Conservation (phyloP, 2,797 vertebrate genomes). For the Chelmon rostratus region DNA sequence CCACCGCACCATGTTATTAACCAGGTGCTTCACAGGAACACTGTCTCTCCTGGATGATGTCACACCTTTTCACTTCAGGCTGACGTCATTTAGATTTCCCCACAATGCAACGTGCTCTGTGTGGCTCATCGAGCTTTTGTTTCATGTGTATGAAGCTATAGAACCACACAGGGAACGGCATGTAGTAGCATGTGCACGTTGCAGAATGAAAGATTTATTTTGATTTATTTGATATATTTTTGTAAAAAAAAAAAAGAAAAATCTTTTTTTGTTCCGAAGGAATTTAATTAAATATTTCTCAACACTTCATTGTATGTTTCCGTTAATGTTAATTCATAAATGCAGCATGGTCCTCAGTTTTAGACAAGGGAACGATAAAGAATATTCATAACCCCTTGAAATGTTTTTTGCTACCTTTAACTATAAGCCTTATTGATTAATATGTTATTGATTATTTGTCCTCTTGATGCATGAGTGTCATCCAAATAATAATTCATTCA, state of each 20-base stretch:
- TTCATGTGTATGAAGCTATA: neutral
- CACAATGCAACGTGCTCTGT: conserved; percentile 13
- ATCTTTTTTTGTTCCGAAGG: neutral
- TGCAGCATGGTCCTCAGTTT: neutral
- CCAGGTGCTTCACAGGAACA: neutral
- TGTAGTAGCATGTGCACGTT: neutral
- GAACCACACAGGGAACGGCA: no score
- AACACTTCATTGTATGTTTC: neutral
- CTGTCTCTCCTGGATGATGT: conserved; percentile 22
- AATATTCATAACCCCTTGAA: neutral
- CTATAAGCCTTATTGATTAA: neutral
- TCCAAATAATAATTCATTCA: neutral
- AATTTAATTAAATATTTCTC: neutral
- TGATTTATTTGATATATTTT: neutral
- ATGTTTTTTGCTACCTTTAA: neutral
- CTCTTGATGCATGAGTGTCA: neutral
- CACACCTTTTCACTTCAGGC: conserved; percentile 6
- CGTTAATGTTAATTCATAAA: neutral
- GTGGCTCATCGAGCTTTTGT: conserved; percentile 1
- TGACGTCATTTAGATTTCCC: conserved; percentile 36
- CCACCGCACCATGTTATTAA: neutral
- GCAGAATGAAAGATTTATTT: neutral
- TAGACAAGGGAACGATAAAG: neutral
- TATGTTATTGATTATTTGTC: neutral
- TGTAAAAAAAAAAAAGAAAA: no score